Base-by-base conservation (phyloP, 2,113 vertebrate genomes). In the Pseudopipra pipra region DNA sequence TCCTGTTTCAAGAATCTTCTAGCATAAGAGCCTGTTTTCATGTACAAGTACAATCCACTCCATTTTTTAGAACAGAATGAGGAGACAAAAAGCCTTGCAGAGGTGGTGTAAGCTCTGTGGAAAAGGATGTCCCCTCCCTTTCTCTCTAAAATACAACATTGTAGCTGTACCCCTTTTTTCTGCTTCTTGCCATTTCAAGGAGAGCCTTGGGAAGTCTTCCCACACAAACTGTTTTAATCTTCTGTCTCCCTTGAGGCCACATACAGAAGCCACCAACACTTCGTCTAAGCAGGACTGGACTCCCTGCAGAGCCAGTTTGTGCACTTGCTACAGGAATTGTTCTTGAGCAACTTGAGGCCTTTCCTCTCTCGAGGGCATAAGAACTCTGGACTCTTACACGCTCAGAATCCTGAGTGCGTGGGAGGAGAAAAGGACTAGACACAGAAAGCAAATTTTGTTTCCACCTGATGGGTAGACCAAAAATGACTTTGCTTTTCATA, bases 231-330 rank as follows among this genome's bases (percentile, higher is more conserved):
- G 61, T 92, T 94, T 87, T 96, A 76, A 96, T 97, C 92, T 81
- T 90, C 88, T 68, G 0, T 79, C 92, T 96, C 80, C 92, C 96
- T 95, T 89, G 55, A 95, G 96, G 96, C 96, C 92, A 96, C 88
- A 3, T 89, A 49, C 61, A 11, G 92, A 88, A 96, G 96, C 86
- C 93, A 95, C 80, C 88, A 94, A 58, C 66, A 43, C 71, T 96
- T 94, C 93, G 82, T 87, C 87, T 90, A 83, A 96, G 95, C 80
- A 86, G 33, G 62, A 92, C 90, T 49, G 93, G 96, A 87, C 95
- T 97, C 95, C 92, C 90, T 96, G 95, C 95, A 96, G 96, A 96
- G 95, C 96, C 96, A 93, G 96, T 97, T 96, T 89, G 93, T 95
- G 88, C 95, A 96, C 93, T 96, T 96, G 88, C 84, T 96, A 7